Percentiles rank a stretch among this genome's conserved stretches.
Conservation (phyloP, 1,140 invertebrate genomes). For the Dendrolimus punctatus region DNA sequence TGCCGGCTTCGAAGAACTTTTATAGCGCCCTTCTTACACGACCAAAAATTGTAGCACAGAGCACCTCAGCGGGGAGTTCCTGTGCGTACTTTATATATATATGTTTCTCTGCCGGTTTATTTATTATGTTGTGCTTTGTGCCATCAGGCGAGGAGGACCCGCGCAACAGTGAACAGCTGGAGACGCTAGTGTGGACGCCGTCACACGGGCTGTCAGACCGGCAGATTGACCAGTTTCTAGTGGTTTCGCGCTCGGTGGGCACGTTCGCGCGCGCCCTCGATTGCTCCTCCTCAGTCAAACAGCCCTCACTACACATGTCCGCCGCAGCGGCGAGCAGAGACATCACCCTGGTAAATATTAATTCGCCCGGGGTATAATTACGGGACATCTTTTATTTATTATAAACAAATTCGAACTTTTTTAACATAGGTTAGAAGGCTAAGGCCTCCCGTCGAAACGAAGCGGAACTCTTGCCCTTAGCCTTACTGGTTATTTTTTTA, state of each 20-base stretch:
- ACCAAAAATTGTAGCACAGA: no score
- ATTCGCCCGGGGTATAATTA: no score
- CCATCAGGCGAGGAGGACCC: slow-evolving; percentile 80
- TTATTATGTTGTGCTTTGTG: not conserved
- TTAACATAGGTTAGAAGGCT: no score
- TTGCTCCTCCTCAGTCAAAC: slow-evolving; percentile 97
- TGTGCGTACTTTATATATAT: not conserved
- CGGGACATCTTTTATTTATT: no score
- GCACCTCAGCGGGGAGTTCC: no score
- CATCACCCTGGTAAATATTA: slow-evolving; percentile 86
- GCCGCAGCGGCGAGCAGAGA: slow-evolving; percentile 98
- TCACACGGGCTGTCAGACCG: slow-evolving; percentile 91
- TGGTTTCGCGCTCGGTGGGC: slow-evolving; percentile 97
- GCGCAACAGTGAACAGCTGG: slow-evolving; percentile 85
- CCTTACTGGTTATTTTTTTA: no score
- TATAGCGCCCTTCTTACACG: no score
- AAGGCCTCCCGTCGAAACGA: no score
- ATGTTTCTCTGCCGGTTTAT: not conserved
- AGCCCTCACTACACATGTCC: slow-evolving; percentile 98
- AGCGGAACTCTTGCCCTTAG: no score
- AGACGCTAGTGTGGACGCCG: slow-evolving; percentile 95
- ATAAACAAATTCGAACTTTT: no score
- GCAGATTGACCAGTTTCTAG: slow-evolving; percentile 99
- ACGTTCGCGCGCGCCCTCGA: slow-evolving; percentile 99
- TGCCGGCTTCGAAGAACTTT: no score